phyloP scores from a whole-genome alignment of 1,140 invertebrate species.

The Asbolus verrucosus region DNA sequence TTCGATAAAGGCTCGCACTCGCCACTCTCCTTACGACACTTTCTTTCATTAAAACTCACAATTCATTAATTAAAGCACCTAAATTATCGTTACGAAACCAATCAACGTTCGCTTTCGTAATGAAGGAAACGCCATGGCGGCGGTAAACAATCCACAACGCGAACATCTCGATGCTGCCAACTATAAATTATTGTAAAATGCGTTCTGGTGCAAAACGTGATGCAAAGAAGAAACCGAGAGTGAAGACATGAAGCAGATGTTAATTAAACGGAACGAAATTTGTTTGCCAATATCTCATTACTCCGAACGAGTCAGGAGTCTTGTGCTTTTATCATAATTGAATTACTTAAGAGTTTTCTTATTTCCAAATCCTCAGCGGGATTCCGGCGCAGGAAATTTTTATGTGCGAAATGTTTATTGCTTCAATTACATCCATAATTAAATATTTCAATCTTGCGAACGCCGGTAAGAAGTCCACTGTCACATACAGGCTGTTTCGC shows the following conservation, averaged over 20 bases:
- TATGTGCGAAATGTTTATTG: too few species aligned
- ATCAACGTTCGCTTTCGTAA: background rate
- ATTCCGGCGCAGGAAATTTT: too few species aligned
- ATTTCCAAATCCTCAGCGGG: too few species aligned
- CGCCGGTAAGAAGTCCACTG: too few species aligned
- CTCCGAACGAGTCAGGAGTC: background rate
- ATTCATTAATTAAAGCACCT: conserved; percentile 14
- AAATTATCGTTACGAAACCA: background rate
- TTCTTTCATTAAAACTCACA: conserved; percentile 14
- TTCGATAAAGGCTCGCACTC: background rate
- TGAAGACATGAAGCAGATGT: conserved; percentile 15
- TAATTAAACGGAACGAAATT: conserved; percentile 3
- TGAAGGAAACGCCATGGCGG: conserved; percentile 4
- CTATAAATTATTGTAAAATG: background rate
- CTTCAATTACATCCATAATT: too few species aligned
- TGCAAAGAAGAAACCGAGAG: background rate
- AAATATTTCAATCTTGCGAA: too few species aligned
- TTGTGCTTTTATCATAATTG: background rate
- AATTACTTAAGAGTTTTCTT: too few species aligned
- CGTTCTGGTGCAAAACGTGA: background rate
- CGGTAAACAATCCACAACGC: too few species aligned
- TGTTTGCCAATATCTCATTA: conserved; percentile 2
- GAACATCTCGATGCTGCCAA: too few species aligned
- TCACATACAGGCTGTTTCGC: too few species aligned
- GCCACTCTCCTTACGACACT: background rate